phyloP scores from a whole-genome alignment of 2,113 vertebrate species.

The Petrocephalus microphthalmus region DNA sequence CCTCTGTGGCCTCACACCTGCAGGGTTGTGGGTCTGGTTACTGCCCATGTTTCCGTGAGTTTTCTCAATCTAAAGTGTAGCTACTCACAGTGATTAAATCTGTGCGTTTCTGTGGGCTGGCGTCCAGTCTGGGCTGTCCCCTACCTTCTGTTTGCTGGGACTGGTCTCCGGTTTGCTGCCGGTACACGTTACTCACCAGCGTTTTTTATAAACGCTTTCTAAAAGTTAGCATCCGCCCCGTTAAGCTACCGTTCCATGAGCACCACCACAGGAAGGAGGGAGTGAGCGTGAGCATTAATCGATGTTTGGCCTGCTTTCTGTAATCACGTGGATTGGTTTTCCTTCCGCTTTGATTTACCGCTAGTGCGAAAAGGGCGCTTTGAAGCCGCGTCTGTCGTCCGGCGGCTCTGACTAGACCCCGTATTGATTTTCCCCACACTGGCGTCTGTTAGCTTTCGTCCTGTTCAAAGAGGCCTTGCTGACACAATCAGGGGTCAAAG shows the following conservation, averaged over 20 bases:
- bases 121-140: background rate
- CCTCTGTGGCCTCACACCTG: background rate
- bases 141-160: background rate
- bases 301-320: constrained; percentile 52
- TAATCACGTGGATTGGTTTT: constrained; percentile 60
- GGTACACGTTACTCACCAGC: background rate
- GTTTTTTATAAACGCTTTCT: background rate
- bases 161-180: background rate
- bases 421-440: constrained; percentile 57
- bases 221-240: background rate
- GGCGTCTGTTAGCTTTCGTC: constrained; percentile 55
- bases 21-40: background rate
- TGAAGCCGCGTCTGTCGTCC: constrained; percentile 65
- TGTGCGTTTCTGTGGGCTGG: background rate
- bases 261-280: background rate
- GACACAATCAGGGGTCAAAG: background rate
- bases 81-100: background rate
- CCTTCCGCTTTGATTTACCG: constrained; percentile 60
- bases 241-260: constrained; percentile 15
- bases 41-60: background rate
- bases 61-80: background rate
- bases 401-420: constrained; percentile 61
- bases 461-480: constrained; percentile 56
- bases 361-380: constrained; percentile 57
- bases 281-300: background rate